Conservation (phyloP, 2,888 invertebrate species). For the Odontothrips loti region DNA sequence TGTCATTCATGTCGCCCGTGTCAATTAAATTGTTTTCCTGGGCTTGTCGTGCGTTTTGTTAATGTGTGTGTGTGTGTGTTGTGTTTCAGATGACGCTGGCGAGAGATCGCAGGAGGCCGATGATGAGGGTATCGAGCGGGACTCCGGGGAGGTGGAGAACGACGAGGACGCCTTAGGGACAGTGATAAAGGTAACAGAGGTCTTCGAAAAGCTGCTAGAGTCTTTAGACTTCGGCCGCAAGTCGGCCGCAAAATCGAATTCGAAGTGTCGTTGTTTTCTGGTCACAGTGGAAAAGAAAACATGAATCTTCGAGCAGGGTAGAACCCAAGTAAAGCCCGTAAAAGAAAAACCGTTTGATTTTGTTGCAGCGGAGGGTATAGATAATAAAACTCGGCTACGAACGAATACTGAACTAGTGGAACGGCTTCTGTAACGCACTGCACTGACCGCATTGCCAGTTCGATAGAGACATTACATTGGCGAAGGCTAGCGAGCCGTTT, state of each 20-base stretch:
- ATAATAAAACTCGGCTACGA: no score
- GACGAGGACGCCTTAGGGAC: conserved; percentile 44
- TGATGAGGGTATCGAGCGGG: conserved; percentile 87
- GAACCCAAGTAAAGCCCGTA: neutral
- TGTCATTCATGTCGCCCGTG: conserved; percentile 32
- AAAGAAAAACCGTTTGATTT: neutral
- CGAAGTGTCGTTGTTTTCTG: no score
- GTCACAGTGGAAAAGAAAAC: neutral
- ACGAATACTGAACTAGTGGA: no score
- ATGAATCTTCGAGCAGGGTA: no score
- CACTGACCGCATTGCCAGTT: neutral
- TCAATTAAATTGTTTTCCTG: neutral
- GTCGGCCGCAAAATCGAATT: no score
- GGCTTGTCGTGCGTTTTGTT: neutral
- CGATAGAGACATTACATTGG: conserved; percentile 20
- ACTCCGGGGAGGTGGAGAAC: conserved; percentile 69
- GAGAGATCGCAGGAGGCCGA: conserved; percentile 63
- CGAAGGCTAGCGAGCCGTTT: neutral
- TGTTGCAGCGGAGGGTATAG: no score
- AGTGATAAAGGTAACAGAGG: conserved; percentile 40
- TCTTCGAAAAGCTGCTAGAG: no score
- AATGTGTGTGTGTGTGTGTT: no score
- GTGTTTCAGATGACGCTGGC: conserved; percentile 44
- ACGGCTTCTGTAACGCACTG: no score
- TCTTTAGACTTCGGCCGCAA: no score